A percentile compares a stretch with the other conserved stretches of the same genome.
Conservation (phyloP, 2,797 vertebrate species). For the Trematomus bernacchii region DNA sequence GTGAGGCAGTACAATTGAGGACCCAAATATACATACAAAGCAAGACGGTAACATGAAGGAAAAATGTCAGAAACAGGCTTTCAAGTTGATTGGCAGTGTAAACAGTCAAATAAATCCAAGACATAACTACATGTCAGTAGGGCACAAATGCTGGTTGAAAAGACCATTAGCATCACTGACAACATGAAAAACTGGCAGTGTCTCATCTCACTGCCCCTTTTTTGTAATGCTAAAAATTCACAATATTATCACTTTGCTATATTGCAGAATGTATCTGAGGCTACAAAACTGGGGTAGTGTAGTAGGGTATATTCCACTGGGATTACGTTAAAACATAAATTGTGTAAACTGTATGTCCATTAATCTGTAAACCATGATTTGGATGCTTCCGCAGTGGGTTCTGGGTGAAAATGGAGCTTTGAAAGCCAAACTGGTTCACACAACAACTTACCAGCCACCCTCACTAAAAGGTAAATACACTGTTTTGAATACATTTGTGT, state of each 20-base stretch:
- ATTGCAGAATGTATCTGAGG: background rate
- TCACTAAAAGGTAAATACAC: slow-evolving; percentile 91
- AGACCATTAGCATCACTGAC: background rate
- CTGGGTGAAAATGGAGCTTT: slow-evolving; percentile 89
- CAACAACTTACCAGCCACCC: slow-evolving; percentile 91
- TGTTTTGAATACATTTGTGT: background rate
- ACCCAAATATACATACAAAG: background rate
- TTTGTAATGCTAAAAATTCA: background rate
- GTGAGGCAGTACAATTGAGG: too few species aligned
- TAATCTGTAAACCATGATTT: slow-evolving; percentile 8
- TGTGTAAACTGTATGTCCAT: background rate
- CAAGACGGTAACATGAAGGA: background rate
- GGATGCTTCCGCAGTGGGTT: slow-evolving; percentile 81
- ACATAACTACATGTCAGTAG: background rate
- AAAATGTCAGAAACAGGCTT: background rate
- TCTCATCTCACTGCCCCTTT: background rate
- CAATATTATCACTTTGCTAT: background rate
- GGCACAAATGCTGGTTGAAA: background rate
- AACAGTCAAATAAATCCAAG: background rate
- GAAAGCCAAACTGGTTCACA: slow-evolving; percentile 89
- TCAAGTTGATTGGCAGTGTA: background rate
- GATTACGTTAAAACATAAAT: background rate
- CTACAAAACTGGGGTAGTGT: background rate
- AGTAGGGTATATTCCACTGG: background rate
- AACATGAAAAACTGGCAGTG: background rate